Conservation (phyloP, 2,797 vertebrate genomes). For the Megaceryle alcyon region DNA sequence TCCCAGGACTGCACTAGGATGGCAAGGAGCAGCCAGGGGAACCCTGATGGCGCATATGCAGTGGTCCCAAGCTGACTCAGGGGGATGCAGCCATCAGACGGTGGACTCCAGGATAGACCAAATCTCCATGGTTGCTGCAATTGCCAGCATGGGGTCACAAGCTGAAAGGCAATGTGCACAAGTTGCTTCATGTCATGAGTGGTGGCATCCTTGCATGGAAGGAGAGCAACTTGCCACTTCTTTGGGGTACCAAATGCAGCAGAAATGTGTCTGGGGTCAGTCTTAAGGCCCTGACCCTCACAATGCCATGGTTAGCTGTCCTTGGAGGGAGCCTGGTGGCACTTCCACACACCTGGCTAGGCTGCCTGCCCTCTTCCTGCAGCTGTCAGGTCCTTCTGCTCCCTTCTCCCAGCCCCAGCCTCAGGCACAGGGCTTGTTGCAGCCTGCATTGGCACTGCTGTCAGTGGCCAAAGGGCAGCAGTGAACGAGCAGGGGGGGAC, state of each 20-base stretch:
- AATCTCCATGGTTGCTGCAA: background rate
- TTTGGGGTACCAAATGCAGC: background rate
- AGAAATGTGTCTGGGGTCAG: background rate
- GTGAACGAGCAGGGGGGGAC: background rate
- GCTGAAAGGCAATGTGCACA: fast-evolving
- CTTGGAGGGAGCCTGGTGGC: background rate
- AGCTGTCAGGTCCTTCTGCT: background rate
- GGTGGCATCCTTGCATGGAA: background rate
- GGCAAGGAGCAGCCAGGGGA: background rate
- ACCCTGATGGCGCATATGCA: fast-evolving
- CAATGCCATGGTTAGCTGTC: background rate
- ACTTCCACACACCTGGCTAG: background rate
- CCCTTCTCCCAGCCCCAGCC: background rate
- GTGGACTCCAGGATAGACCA: background rate
- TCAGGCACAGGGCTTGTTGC: background rate
- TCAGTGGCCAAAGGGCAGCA: background rate
- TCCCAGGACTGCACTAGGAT: background rate
- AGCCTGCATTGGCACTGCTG: background rate
- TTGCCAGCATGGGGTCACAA: background rate
- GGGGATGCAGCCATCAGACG: background rate
- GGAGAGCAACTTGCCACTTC: background rate
- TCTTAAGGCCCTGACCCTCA: background rate
- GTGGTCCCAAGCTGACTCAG: background rate
- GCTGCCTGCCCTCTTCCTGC: background rate
- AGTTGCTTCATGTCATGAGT: background rate